Evolutionary conservation across 2,113 vertebrate species (phyloP), one percentile per base, ranked within the genome.

Genomic region (Sitta europaea): DNA sequence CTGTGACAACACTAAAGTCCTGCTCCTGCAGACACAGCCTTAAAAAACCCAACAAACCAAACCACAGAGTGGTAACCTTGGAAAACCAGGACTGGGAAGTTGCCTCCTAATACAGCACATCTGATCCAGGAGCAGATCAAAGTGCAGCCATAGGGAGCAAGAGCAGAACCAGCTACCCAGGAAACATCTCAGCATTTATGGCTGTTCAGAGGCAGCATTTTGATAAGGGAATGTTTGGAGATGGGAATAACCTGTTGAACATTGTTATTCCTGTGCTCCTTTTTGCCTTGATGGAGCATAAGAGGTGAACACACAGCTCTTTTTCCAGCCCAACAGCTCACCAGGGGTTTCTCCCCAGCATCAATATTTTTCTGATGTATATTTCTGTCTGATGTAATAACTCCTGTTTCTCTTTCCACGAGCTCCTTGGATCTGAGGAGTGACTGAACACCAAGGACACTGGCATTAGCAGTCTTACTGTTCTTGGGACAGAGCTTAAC

Each of bases 51-150:
- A 42, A 40, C 1, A 33, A 77, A 53, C 29, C 33, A 22, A 58
- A 35, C 31, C 40, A 17, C 31, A 43, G 13, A 70, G 48, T 0
- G 3, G 5, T 10, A 40, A 47, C 11, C 14, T 24, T 35, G 47
- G 14, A 33, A 40, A 66, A 12, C 3, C 6, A 33, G 18, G 11
- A 9, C 42, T 21, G 17, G 15, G 20, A 65, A 57, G 8, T 23
- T 8, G 3, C 9, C 29, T 42, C 18, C 43, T 35, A 29, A 67
- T 1, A 10, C 17, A 65, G 4, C 14, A 31, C 1, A 1, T 10
- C 35, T 38, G 29, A 27, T 4, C 25, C 68, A 77, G 48, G 20
- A 50, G 28, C 17, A 29, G 35, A 45, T 68, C 43, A 40, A 55
- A 74, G 50, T 2, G 12, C 6, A 28, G 22, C 70, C 40, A 36